Conservation (phyloP, 2,797 vertebrate genomes). For the Lacerta agilis region DNA sequence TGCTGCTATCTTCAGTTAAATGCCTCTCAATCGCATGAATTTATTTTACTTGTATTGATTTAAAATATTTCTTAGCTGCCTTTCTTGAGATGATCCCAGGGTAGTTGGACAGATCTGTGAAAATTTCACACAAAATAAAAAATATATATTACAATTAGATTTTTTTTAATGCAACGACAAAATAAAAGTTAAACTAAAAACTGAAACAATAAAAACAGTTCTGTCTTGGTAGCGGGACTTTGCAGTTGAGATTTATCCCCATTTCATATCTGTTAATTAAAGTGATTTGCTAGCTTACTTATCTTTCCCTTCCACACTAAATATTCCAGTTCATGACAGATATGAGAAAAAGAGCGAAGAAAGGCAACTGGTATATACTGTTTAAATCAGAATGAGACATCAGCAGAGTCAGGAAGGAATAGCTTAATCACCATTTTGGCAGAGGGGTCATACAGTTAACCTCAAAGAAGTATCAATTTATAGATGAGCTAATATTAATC, state of each 20-base stretch:
- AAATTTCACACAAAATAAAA: too few species aligned
- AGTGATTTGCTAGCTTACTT: constrained; percentile 3
- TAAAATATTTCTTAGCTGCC: too few species aligned
- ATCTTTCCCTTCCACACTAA: background rate
- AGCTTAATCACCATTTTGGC: constrained; percentile 54
- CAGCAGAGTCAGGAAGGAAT: constrained; percentile 23
- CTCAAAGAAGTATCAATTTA: constrained; percentile 44
- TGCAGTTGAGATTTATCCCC: background rate
- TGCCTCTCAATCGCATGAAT: background rate
- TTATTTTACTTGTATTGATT: too few species aligned
- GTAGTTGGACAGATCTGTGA: too few species aligned
- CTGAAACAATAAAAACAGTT: too few species aligned
- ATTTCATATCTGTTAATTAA: background rate
- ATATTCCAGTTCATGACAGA: background rate
- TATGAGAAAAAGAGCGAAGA: constrained; percentile 12
- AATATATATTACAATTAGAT: too few species aligned
- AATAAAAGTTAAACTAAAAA: too few species aligned
- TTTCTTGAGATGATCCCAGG: too few species aligned
- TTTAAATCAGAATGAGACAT: background rate
- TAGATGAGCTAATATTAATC: constrained; percentile 53
- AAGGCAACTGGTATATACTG: background rate
- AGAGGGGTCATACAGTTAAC: constrained; percentile 40
- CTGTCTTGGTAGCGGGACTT: background rate
- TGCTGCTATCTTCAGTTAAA: background rate
- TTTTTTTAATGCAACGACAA: too few species aligned